Conservation (phyloP, 1,140 invertebrate genomes). For the Brachionus rubens region DNA sequence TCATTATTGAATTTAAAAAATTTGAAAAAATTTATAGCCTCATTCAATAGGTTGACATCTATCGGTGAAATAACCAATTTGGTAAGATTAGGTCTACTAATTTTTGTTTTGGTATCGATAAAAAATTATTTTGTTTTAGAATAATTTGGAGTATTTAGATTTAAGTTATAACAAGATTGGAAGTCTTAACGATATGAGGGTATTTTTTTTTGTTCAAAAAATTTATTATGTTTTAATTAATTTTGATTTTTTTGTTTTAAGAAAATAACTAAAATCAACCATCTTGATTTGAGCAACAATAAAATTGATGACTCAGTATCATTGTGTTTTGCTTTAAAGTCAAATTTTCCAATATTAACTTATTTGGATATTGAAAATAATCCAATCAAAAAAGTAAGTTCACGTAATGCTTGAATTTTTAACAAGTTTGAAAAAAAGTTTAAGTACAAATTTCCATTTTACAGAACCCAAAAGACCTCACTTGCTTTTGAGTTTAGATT, state of each 20-base stretch:
- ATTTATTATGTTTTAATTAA: background rate
- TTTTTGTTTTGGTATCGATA: too few relatives aligned
- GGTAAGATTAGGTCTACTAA: slow-evolving; percentile 49
- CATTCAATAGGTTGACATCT: slow-evolving; percentile 57
- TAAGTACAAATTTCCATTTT: too few relatives aligned
- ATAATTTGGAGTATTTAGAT: slow-evolving; percentile 52
- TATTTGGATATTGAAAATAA: slow-evolving; percentile 16
- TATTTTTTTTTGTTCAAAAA: background rate
- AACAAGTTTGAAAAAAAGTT: too few relatives aligned
- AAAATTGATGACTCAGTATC: background rate
- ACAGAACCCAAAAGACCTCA: too few relatives aligned
- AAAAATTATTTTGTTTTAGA: slow-evolving; percentile 4
- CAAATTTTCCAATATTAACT: slow-evolving; percentile 23
- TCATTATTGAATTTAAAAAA: slow-evolving; percentile 50
- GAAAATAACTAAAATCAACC: slow-evolving; percentile 8
- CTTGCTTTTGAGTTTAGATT: too few relatives aligned
- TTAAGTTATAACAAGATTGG: slow-evolving; percentile 58
- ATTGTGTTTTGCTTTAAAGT: background rate
- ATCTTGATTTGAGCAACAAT: slow-evolving; percentile 42
- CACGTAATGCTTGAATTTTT: too few relatives aligned
- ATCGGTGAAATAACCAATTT: slow-evolving; percentile 56
- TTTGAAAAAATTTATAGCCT: slow-evolving; percentile 54
- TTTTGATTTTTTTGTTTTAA: background rate
- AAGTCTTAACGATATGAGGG: background rate
- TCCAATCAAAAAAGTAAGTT: slow-evolving; percentile 27